Percentiles rank a stretch among this genome's conserved stretches.
These are phyloP conservation scores for Melanotaenia pygmaea DNA, from an alignment of 2,797 vertebrate species.

Conservation along the genomic window DNA sequence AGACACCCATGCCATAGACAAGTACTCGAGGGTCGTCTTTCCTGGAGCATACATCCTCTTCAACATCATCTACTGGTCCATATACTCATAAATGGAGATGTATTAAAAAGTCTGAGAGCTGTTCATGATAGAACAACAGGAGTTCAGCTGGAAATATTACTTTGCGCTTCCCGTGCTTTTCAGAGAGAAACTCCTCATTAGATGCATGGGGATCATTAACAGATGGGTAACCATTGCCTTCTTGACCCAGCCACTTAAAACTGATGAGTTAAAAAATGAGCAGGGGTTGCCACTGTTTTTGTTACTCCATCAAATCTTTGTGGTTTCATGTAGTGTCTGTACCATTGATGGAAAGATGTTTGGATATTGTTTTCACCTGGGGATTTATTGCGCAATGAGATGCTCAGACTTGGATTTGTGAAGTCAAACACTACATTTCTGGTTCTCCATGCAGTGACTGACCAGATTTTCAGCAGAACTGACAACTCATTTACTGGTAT, in stretches of 20 bases:
- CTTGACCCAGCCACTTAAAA: conserved; percentile 72
- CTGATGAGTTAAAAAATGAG: conserved; percentile 32
- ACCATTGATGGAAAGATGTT: conserved; percentile 18
- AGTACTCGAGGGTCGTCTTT: conserved; percentile 94
- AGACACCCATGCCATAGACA: conserved; percentile 96
- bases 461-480: conserved; percentile 21
- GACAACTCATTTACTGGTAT: conserved; percentile 16
- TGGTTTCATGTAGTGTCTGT: conserved; percentile 44
- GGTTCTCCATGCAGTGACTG: conserved; percentile 47
- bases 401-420: conserved; percentile 12
- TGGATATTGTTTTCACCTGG: conserved; percentile 14
- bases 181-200: conserved; percentile 42
- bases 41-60: conserved; percentile 96
- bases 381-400: conserved; percentile 13
- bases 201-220: conserved; percentile 41
- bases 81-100: conserved; percentile 86
- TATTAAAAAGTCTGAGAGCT: conserved; percentile 3
- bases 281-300: conserved; percentile 12
- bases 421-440: conserved; percentile 10
- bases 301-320: conserved; percentile 23
- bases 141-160: conserved; percentile 20
- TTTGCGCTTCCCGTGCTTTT: conserved; percentile 26
- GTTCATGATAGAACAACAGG: conserved; percentile 12
- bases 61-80: conserved; percentile 98
- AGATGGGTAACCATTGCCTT: conserved; percentile 74